Evolutionary conservation across 37 sponge, comb jelly and placozoan genomes (phyloP).

Genomic region (Ianthella basta): DNA sequence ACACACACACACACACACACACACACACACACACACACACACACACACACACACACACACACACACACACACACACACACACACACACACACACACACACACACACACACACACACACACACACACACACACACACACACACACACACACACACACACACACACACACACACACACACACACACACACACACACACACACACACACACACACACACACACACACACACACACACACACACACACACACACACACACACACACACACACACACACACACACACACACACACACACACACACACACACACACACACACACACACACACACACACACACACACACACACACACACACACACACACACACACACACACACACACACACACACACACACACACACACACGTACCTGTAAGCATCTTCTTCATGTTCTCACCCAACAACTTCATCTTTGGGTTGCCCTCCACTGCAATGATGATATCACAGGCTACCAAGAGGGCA

Average conservation of each 20-base stretch:
- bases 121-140: slow-evolving; percentile 29
- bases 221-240: slow-evolving; percentile 13
- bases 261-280: slow-evolving; percentile 24
- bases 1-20: too few species aligned
- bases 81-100: not conserved
- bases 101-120: slow-evolving; percentile 22
- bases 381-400: too few species aligned
- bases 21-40: too few species aligned
- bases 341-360: slow-evolving; percentile 4
- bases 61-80: slow-evolving; percentile 3
- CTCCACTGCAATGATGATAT: too few species aligned
- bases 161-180: slow-evolving; percentile 25
- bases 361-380: too few species aligned
- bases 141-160: slow-evolving; percentile 30
- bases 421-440: too few species aligned
- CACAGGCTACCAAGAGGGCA: too few species aligned
- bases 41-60: not conserved
- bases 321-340: slow-evolving; percentile 22
- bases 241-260: slow-evolving; percentile 20
- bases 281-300: slow-evolving; percentile 29
- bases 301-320: slow-evolving; percentile 33
- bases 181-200: slow-evolving; percentile 17
- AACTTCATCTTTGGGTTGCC: too few species aligned
- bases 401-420: too few species aligned
- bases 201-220: slow-evolving; percentile 21